Percentiles rank a stretch among this genome's conserved stretches.
These are phyloP conservation scores for Pocillopora damicornis DNA, from an alignment of 64 coral and sea anemone species.

Conservation along the genomic window DNA sequence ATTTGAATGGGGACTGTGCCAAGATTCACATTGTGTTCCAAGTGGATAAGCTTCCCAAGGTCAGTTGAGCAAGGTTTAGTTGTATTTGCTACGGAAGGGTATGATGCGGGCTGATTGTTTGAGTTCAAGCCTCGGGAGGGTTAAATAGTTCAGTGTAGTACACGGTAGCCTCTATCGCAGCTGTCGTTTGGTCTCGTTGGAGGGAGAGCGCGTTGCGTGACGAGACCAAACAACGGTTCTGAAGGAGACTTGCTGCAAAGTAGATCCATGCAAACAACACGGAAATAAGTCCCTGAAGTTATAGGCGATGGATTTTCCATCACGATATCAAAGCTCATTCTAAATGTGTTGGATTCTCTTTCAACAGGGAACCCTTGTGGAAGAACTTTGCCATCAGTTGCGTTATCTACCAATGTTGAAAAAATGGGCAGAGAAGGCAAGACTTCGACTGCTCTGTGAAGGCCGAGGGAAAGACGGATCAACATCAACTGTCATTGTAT, in stretches of 20 bases:
- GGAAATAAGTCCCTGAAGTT: no score
- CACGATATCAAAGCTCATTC: not conserved
- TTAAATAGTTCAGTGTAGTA: not conserved
- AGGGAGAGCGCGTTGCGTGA: no score
- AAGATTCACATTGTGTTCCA: conserved; percentile 86
- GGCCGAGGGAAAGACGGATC: conserved; percentile 22
- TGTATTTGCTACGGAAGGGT: not conserved
- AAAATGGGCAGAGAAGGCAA: conserved; percentile 53
- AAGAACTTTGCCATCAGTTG: conserved; percentile 79
- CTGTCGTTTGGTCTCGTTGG: no score
- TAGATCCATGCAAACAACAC: no score
- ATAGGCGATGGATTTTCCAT: not conserved
- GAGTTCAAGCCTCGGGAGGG: no score
- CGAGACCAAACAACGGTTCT: no score
- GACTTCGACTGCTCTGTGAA: conserved; percentile 74
- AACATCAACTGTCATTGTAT: conserved; percentile 61
- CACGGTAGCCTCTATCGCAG: not conserved
- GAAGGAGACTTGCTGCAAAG: no score
- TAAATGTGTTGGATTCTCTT: not conserved
- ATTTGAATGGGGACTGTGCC: conserved; percentile 74
- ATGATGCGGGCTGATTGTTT: no score
- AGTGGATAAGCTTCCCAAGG: conserved; percentile 55
- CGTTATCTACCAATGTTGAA: conserved; percentile 62
- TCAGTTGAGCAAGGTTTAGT: not conserved
- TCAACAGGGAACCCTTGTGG: conserved; percentile 76